Conservation (phyloP, 2,888 invertebrate genomes). For the Coremacera marginata region DNA sequence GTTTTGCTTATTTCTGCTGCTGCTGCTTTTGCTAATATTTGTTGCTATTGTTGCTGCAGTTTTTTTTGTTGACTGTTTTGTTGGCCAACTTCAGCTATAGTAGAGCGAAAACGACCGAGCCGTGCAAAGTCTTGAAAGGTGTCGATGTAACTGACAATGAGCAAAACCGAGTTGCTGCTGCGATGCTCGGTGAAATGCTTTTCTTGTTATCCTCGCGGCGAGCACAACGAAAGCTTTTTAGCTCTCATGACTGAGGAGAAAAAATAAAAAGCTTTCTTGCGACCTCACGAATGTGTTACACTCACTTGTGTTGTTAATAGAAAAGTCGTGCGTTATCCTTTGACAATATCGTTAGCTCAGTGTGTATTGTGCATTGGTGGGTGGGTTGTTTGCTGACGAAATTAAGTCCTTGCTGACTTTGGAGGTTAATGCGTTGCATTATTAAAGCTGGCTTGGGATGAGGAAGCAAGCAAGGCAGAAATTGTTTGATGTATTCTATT, state of each 20-base stretch:
- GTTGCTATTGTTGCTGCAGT: slow-evolving; percentile 3
- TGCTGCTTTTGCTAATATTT: background rate
- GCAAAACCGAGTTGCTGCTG: background rate
- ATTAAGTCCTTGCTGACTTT: slow-evolving; percentile 30
- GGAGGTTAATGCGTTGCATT: slow-evolving; percentile 28
- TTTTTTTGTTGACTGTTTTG: background rate
- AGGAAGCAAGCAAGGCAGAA: background rate
- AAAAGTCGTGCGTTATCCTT: slow-evolving; percentile 39
- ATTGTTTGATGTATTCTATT: background rate
- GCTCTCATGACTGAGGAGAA: slow-evolving; percentile 17
- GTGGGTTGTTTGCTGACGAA: slow-evolving; percentile 6
- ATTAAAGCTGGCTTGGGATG: background rate
- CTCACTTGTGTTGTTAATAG: slow-evolving; percentile 13
- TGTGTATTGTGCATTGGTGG: background rate
- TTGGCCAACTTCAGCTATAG: background rate
- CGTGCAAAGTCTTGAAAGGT: slow-evolving; percentile 61
- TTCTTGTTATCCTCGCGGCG: background rate
- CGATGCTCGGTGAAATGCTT: slow-evolving; percentile 5
- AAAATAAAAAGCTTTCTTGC: slow-evolving; percentile 32
- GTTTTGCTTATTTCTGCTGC: background rate
- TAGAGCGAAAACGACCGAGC: slow-evolving; percentile 18
- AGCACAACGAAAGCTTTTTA: background rate
- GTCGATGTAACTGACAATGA: slow-evolving; percentile 58
- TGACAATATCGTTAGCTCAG: slow-evolving; percentile 32
- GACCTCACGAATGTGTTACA: background rate